These are phyloP conservation scores for Listronotus oregonensis DNA, from an alignment of 1,140 invertebrate genomes.

Conservation along the genomic window DNA sequence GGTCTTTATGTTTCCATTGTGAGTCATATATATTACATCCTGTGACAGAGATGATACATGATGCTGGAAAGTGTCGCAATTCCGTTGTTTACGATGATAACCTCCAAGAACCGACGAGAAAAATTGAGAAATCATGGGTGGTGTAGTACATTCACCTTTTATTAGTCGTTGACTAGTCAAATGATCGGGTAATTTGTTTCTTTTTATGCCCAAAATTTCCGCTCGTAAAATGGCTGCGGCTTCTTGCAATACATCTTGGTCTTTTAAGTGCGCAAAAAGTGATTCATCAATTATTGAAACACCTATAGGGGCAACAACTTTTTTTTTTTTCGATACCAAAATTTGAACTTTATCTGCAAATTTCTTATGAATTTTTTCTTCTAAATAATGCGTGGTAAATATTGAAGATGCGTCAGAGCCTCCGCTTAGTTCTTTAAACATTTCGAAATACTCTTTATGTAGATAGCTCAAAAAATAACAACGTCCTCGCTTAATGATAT, in stretches of 20 bases:
- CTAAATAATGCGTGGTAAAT: conserved; percentile 34
- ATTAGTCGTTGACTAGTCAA: conserved; percentile 37
- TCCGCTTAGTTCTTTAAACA: conserved; percentile 25
- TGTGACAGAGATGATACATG: too few relatives aligned
- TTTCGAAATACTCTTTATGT: conserved; percentile 22
- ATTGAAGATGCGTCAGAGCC: conserved; percentile 19
- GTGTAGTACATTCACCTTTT: conserved; percentile 40
- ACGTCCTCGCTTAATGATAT: conserved; percentile 25
- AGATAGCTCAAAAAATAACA: conserved; percentile 23
- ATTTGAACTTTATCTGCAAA: conserved; percentile 38
- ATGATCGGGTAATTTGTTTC: conserved; percentile 33
- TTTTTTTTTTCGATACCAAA: conserved; percentile 31
- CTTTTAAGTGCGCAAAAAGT: conserved; percentile 42
- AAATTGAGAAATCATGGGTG: conserved; percentile 22
- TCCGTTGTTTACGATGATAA: conserved; percentile 17
- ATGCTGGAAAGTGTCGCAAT: conserved; percentile 1
- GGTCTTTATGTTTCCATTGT: conserved; percentile 46
- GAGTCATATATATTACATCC: conserved; percentile 36
- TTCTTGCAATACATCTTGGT: conserved; percentile 36
- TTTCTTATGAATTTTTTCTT: conserved; percentile 38
- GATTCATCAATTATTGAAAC: conserved; percentile 37
- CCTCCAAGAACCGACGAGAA: conserved; percentile 22
- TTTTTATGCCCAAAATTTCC: conserved; percentile 9
- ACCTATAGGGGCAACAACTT: conserved; percentile 37
- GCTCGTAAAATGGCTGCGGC: conserved; percentile 39